Evolutionary conservation across 2,888 invertebrate genomes (phyloP), one percentile per base, ranked within the genome.

Genomic region (Cantharis nigra): DNA sequence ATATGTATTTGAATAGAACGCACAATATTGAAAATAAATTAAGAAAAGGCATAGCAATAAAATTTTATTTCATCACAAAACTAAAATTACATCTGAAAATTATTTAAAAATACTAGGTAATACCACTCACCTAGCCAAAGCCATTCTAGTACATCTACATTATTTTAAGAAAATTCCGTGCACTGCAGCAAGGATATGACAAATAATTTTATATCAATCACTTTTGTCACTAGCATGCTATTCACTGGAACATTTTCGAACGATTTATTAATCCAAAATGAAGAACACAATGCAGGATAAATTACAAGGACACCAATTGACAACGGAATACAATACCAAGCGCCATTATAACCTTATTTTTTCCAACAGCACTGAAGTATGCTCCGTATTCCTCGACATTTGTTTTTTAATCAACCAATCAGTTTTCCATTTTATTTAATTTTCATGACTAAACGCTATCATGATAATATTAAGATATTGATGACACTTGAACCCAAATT

Each of bases 271-370:
- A 23, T 67, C 65, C 65, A 67, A 26, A 67, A 67, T 23, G 26
- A 67, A 67, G 30, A 65, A 14, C 63, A 72, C 30, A 75, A 70
- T 65, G 70, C 74, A 71, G 64, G 71, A 49, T 69, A 73, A 62
- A 65, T 33, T 73, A 78, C 73, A 76, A 78, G 78, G 78, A 73
- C 75, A 76, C 73, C 64, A 71, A 78, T 69, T 76, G 72, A 76
- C 76, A 78, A 75, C 72, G 71, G 69, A 78, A 78, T 69, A 76
- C 63, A 78, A 78, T 76, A 78, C 70, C 73, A 72, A 75, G 14
- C 78, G 78, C 78, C 78, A 78, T 78, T 76, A 72, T 78, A 78
- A 78, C 78, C 78, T 78, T 78, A 78, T 78, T 78, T 78, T 78
- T 33, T 20, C 26, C n/a, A 23, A 72, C 67, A 70, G 69, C 63